These are phyloP conservation scores for Pachliopta kotzebuea DNA, from an alignment of 2,888 invertebrate genomes.

Conservation along the genomic window DNA sequence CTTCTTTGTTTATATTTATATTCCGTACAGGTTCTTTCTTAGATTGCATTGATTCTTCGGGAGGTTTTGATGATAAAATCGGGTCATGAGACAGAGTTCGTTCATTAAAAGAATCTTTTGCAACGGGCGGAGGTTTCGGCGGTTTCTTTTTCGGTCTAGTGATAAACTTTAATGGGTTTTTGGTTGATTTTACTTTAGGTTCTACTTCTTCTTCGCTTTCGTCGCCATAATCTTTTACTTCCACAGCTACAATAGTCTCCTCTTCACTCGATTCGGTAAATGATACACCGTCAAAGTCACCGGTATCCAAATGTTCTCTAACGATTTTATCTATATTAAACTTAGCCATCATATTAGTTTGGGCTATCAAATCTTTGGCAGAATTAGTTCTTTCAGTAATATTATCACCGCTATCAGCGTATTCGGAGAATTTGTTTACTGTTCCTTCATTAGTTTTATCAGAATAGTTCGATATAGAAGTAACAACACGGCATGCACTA, in stretches of 20 bases:
- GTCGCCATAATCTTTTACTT: slow-evolving; percentile 43
- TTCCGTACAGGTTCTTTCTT: slow-evolving; percentile 30
- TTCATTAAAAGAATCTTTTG: slow-evolving; percentile 15
- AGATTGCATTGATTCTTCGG: slow-evolving; percentile 47
- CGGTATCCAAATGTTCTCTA: slow-evolving; percentile 66
- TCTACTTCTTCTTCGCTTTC: slow-evolving; percentile 35
- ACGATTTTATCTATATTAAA: slow-evolving; percentile 66
- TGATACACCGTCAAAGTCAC: slow-evolving; percentile 65
- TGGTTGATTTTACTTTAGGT: slow-evolving; percentile 30
- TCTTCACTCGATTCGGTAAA: slow-evolving; percentile 71
- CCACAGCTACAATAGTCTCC: slow-evolving; percentile 55
- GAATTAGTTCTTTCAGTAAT: slow-evolving; percentile 59
- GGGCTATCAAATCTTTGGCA: slow-evolving; percentile 59
- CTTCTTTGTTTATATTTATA: slow-evolving; percentile 35
- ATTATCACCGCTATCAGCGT: slow-evolving; percentile 63
- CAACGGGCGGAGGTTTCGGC: slow-evolving; percentile 10
- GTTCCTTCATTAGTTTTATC: slow-evolving; percentile 60
- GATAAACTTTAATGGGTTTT: slow-evolving; percentile 31
- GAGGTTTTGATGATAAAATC: slow-evolving; percentile 44
- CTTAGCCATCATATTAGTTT: slow-evolving; percentile 72
- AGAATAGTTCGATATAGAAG: slow-evolving; percentile 64
- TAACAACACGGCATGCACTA: slow-evolving; percentile 63
- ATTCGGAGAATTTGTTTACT: slow-evolving; percentile 65
- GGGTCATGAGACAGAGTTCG: slow-evolving; percentile 29
- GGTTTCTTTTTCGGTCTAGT: slow-evolving; percentile 19